These are phyloP conservation scores for Apoda limacodes DNA, from an alignment of 2,888 invertebrate species.

Conservation along the genomic window DNA sequence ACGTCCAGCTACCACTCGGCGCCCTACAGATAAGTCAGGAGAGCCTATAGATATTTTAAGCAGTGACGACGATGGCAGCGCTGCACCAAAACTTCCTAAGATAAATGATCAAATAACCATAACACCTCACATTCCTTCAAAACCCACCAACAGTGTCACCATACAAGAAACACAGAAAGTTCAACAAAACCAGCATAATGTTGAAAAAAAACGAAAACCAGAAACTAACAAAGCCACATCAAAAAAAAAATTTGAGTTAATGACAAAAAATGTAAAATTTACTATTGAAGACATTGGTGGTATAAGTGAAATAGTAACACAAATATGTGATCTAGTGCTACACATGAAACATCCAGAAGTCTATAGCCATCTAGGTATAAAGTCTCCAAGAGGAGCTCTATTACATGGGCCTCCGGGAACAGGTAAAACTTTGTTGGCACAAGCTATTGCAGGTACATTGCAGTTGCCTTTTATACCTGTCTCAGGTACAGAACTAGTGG, in stretches of 20 bases:
- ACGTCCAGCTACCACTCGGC: slow-evolving; percentile 43
- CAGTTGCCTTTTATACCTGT: slow-evolving; percentile 87
- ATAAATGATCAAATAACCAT: slow-evolving; percentile 62
- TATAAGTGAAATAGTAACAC: slow-evolving; percentile 76
- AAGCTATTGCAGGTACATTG: slow-evolving; percentile 88
- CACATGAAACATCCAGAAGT: slow-evolving; percentile 93
- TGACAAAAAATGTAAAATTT: slow-evolving; percentile 50
- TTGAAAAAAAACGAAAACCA: slow-evolving; percentile 50
- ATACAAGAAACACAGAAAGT: slow-evolving; percentile 32
- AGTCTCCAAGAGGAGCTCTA: slow-evolving; percentile 90
- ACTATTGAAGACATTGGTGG: slow-evolving; percentile 87
- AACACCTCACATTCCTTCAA: slow-evolving; percentile 51
- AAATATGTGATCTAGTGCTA: slow-evolving; percentile 79
- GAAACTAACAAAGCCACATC: slow-evolving; percentile 33
- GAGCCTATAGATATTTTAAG: slow-evolving; percentile 60
- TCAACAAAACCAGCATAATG: slow-evolving; percentile 34
- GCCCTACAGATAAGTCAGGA: slow-evolving; percentile 48
- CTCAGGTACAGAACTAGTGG: slow-evolving; percentile 92
- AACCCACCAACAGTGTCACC: slow-evolving; percentile 33
- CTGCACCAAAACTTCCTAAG: slow-evolving; percentile 59
- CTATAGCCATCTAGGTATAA: slow-evolving; percentile 85
- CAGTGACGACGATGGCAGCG: slow-evolving; percentile 51
- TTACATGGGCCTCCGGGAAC: slow-evolving; percentile 97
- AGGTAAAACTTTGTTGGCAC: slow-evolving; percentile 86
- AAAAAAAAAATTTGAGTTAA: slow-evolving; percentile 47